A percentile compares a stretch with the other conserved stretches of the same genome.
phyloP scores from a whole-genome alignment of 1,140 invertebrate species.

The Melitaea cinxia region DNA sequence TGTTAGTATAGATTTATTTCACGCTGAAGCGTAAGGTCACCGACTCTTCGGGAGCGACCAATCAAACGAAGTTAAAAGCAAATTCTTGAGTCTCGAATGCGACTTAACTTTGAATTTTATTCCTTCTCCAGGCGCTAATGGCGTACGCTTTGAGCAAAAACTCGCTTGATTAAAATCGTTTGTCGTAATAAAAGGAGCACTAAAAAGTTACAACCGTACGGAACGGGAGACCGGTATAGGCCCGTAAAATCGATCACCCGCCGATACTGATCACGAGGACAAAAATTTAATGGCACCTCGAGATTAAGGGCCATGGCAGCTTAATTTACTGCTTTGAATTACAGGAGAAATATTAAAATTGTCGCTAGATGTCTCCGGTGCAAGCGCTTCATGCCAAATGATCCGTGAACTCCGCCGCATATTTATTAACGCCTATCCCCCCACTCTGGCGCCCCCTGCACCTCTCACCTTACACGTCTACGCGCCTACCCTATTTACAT shows the following conservation, averaged over 20 bases:
- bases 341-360: slow-evolving; percentile 64
- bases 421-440: slow-evolving; percentile 52
- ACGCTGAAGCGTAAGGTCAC: slow-evolving; percentile 48
- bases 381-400: slow-evolving; percentile 55
- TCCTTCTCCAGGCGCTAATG: slow-evolving; percentile 67
- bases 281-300: slow-evolving; percentile 70
- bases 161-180: slow-evolving; percentile 81
- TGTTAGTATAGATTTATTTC: slow-evolving; percentile 57
- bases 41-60: slow-evolving; percentile 33
- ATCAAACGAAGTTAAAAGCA: slow-evolving; percentile 71
- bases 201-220: slow-evolving; percentile 80
- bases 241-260: slow-evolving; percentile 74
- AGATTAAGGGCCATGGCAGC: slow-evolving; percentile 51
- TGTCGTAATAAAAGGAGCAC: slow-evolving; percentile 79
- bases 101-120: slow-evolving; percentile 75
- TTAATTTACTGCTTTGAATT: slow-evolving; percentile 39
- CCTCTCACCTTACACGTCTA: slow-evolving; percentile 13
- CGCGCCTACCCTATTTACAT: slow-evolving; percentile 63
- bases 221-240: slow-evolving; percentile 67
- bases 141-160: slow-evolving; percentile 74
- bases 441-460: slow-evolving; percentile 22
- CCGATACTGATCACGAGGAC: slow-evolving; percentile 69
- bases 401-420: slow-evolving; percentile 57
- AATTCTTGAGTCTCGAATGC: slow-evolving; percentile 67
- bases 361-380: slow-evolving; percentile 40